phyloP scores from a whole-genome alignment of 2,888 invertebrate genomes.

The Caradrina kadenii region DNA sequence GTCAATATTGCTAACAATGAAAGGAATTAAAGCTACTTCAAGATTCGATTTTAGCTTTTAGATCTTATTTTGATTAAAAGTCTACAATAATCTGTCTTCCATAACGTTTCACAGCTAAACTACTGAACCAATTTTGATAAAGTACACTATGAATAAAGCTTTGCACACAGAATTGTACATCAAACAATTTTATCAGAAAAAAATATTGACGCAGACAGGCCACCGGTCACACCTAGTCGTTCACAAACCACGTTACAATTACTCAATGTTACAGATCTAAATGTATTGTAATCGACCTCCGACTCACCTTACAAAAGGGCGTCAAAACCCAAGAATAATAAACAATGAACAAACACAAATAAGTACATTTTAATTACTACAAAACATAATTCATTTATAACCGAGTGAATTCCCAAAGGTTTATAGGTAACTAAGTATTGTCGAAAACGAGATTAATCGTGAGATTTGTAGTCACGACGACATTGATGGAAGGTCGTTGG shows the following conservation, averaged over 20 bases:
- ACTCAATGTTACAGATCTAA: conserved; percentile 11
- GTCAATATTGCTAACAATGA: background rate
- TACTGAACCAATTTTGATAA: too few relatives aligned
- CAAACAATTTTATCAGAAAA: background rate
- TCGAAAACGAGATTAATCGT: conserved; percentile 43
- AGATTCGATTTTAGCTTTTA: too few relatives aligned
- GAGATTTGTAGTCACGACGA: conserved; percentile 51
- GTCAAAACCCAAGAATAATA: conserved; percentile 28
- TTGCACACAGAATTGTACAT: background rate
- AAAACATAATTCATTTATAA: conserved; percentile 30
- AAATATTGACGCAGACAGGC: background rate
- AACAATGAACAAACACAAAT: conserved; percentile 30
- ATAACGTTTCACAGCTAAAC: too few relatives aligned
- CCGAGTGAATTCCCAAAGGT: conserved; percentile 43
- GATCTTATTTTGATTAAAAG: too few relatives aligned
- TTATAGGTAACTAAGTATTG: conserved; percentile 43
- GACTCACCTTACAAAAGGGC: conserved; percentile 25
- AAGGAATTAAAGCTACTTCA: background rate
- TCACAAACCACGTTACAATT: conserved; percentile 2
- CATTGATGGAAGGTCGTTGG: conserved; percentile 58
- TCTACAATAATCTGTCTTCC: too few relatives aligned
- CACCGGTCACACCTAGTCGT: background rate
- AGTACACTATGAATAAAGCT: too few relatives aligned
- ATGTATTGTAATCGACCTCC: conserved; percentile 18
- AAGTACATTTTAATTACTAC: conserved; percentile 33